Conservation (phyloP, 2,888 invertebrate species). For the Sarcophaga rosellei region DNA sequence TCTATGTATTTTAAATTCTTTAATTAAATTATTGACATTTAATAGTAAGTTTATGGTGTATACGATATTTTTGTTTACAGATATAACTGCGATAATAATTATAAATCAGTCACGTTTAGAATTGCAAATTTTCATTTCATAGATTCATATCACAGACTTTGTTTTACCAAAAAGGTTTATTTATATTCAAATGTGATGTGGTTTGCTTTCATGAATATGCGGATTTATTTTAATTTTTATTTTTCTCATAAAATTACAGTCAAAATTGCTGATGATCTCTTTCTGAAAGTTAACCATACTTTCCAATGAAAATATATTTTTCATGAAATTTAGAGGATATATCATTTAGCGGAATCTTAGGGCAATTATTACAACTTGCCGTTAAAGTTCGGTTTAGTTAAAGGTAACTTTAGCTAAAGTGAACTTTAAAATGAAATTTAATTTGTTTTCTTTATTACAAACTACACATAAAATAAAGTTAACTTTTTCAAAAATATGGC, state of each 20-base stretch:
- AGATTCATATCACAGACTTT: conserved; percentile 14
- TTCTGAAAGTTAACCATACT: conserved; percentile 6
- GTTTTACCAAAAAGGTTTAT: neutral
- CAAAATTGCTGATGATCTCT: neutral
- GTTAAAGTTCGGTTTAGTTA: too few relatives aligned
- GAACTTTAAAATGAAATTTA: too few relatives aligned
- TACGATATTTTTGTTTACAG: conserved; percentile 10
- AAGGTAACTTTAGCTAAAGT: too few relatives aligned
- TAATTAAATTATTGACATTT: conserved; percentile 62
- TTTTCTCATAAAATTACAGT: neutral
- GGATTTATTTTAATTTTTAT: conserved; percentile 2
- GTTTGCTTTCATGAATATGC: conserved; percentile 37
- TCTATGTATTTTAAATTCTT: conserved; percentile 24
- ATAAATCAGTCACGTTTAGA: conserved; percentile 30
- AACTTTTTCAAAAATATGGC: too few relatives aligned
- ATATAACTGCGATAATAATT: neutral
- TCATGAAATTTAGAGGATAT: too few relatives aligned
- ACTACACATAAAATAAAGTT: too few relatives aligned
- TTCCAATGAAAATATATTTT: neutral
- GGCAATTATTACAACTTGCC: too few relatives aligned
- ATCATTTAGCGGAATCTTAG: too few relatives aligned
- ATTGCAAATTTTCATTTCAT: conserved; percentile 53
- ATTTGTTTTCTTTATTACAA: too few relatives aligned
- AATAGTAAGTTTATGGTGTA: conserved; percentile 41
- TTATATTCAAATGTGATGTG: conserved; percentile 31